These are phyloP conservation scores for Deroplatys truncata DNA, from an alignment of 2,888 invertebrate genomes.

Conservation along the genomic window DNA sequence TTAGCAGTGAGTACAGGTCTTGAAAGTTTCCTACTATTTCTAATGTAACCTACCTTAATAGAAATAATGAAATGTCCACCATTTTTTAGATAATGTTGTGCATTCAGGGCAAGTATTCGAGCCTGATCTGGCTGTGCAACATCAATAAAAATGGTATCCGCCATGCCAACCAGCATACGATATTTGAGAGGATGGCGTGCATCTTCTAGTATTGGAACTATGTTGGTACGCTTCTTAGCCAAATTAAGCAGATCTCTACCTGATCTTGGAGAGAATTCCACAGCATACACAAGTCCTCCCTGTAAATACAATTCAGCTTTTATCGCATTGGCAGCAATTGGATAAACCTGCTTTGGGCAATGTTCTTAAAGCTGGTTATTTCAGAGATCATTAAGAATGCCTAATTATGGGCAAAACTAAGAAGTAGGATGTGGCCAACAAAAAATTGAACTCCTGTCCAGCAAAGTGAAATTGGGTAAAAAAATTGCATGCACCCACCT, in stretches of 20 bases:
- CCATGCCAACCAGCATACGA: conserved; percentile 98
- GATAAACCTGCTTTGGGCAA: no score
- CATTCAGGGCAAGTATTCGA: conserved; percentile 93
- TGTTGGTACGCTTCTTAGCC: conserved; percentile 96
- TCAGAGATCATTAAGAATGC: no score
- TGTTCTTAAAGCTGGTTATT: no score
- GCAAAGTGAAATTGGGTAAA: no score
- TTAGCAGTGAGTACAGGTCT: no score
- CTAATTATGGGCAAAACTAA: no score
- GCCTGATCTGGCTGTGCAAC: conserved; percentile 99
- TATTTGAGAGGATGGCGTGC: conserved; percentile 99
- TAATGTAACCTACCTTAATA: conserved; percentile 69
- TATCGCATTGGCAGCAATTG: no score
- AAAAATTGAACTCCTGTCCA: no score
- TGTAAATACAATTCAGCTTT: conserved; percentile 39
- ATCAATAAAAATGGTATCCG: conserved; percentile 97
- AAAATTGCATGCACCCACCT: no score
- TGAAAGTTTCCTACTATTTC: no score
- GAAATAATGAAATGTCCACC: conserved; percentile 98
- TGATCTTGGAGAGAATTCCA: conserved; percentile 97
- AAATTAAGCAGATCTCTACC: conserved; percentile 96
- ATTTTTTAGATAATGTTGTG: conserved; percentile 94
- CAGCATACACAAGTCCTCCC: conserved; percentile 97
- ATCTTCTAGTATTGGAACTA: conserved; percentile 99
- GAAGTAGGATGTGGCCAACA: no score